Evolutionary conservation across 2,888 invertebrate species (phyloP), one percentile per base, ranked within the genome.

Genomic region (Campaea margaritaria): DNA sequence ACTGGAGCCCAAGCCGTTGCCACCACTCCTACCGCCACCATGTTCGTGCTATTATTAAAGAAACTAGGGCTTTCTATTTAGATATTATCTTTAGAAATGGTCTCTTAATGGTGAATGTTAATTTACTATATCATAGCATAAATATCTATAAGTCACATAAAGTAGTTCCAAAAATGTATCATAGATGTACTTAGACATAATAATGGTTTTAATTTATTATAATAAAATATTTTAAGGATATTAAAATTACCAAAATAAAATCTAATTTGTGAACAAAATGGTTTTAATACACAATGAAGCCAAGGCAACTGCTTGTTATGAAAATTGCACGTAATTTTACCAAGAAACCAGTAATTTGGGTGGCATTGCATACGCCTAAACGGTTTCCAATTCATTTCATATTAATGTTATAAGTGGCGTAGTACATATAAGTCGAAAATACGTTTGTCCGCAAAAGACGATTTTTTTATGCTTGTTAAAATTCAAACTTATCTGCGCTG

Each of bases 1-100:
- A 1, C 69, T 91, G 51, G 89, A 91, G 62, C 85, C 90, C 0
- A 90, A 89, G 46, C 87, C 87, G 0, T 60, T 87, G n/a, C 71
- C 73, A 3, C 60, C 69, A 4, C 65, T 31, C 31, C 9, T 64
- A 9, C 66, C 21, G 21, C 21, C 62, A 21, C 58, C 56, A 3
- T 49, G 68, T 8, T 59, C 71, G 0, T 72, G 73, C 28, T 38
- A 10, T 15, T 42, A 15, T 46, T 31, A 31, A 31, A 31, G 1
- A 31, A 31, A 31, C 5, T 39, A 8, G 39, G 1, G 1, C 8
- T 21, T 21, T 2, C 5, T 3, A 21, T 5, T 3, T 3, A 21
- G 21, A 21, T 5, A 21, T n/a, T n/a, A n/a, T n/a, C n/a, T n/a
- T n/a, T n/a, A n/a, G n/a, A n/a, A n/a, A n/a, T n/a, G n/a, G n/a